Conservation (phyloP, 2,888 invertebrate genomes). For the Bedellia somnulentella region DNA sequence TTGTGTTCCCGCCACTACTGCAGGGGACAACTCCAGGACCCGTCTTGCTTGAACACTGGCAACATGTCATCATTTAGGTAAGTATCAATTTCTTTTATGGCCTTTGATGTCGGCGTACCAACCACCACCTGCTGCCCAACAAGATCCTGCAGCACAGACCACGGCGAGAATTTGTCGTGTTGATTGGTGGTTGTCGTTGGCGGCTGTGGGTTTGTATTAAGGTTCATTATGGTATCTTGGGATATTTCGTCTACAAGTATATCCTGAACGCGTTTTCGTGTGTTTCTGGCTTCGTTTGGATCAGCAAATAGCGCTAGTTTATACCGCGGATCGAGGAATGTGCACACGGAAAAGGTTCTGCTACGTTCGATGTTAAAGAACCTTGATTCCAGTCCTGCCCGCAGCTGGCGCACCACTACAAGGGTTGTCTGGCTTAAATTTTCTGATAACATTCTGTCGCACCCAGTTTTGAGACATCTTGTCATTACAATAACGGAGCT, state of each 20-base stretch:
- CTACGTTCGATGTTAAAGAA: constrained; percentile 1
- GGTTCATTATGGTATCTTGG: too few relatives aligned
- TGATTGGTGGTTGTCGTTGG: too few relatives aligned
- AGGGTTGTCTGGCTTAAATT: background rate
- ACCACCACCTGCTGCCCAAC: too few relatives aligned
- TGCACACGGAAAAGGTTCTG: background rate
- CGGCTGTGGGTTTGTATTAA: too few relatives aligned
- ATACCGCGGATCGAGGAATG: constrained; percentile 1
- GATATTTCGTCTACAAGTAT: background rate
- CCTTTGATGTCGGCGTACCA: constrained; percentile 7
- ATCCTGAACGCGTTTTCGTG: background rate
- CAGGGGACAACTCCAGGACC: constrained; percentile 11
- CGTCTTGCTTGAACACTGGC: constrained; percentile 4
- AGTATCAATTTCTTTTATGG: constrained; percentile 11
- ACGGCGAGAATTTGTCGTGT: background rate
- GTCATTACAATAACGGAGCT: constrained; percentile 12
- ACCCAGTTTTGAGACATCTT: constrained; percentile 8
- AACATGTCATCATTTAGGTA: constrained; percentile 12
- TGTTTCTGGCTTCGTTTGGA: background rate
- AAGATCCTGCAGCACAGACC: background rate
- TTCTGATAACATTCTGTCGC: background rate
- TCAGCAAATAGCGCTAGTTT: background rate
- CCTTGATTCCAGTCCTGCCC: background rate
- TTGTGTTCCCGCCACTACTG: constrained; percentile 11
- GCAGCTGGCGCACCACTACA: too few relatives aligned